Evolutionary conservation across 2,113 vertebrate species (phyloP).

Genomic region (Rhipidura dahli): DNA sequence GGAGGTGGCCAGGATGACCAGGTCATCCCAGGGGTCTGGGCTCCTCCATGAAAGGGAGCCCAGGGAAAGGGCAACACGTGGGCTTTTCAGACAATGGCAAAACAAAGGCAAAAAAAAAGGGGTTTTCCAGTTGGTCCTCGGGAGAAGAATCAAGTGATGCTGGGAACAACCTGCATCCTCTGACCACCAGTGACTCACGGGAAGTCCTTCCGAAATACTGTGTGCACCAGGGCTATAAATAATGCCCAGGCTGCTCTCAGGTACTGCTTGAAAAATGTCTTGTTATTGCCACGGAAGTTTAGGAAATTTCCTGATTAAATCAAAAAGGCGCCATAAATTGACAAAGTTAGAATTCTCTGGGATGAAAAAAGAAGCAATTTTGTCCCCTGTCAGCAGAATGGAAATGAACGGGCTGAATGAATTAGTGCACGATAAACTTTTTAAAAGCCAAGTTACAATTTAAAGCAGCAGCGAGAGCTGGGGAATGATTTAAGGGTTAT

Average conservation of each 20-base stretch:
- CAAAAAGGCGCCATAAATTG: slow-evolving; percentile 25
- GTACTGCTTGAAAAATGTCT: background rate
- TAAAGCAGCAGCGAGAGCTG: background rate
- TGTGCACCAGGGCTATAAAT: background rate
- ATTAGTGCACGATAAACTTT: slow-evolving; percentile 36
- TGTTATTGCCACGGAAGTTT: background rate
- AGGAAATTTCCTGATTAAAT: slow-evolving; percentile 46
- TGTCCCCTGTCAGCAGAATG: slow-evolving; percentile 53
- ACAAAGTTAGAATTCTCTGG: background rate
- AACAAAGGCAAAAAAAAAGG: background rate
- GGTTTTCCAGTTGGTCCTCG: background rate
- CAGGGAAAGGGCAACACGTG: fast-evolving
- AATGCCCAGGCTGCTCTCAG: background rate
- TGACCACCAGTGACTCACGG: background rate
- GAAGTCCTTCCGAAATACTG: background rate
- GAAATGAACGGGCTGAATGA: slow-evolving; percentile 36
- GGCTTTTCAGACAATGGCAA: background rate
- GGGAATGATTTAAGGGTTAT: background rate
- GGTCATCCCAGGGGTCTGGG: background rate
- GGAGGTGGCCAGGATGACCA: background rate
- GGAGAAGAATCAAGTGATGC: background rate
- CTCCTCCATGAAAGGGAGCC: background rate
- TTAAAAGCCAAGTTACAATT: slow-evolving; percentile 36
- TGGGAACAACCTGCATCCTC: fast-evolving
- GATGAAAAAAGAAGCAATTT: slow-evolving; percentile 22